A percentile compares a stretch with the other conserved stretches of the same genome.
Conservation (phyloP, 2,888 invertebrate species). For the Chloroclystis v-ata region DNA sequence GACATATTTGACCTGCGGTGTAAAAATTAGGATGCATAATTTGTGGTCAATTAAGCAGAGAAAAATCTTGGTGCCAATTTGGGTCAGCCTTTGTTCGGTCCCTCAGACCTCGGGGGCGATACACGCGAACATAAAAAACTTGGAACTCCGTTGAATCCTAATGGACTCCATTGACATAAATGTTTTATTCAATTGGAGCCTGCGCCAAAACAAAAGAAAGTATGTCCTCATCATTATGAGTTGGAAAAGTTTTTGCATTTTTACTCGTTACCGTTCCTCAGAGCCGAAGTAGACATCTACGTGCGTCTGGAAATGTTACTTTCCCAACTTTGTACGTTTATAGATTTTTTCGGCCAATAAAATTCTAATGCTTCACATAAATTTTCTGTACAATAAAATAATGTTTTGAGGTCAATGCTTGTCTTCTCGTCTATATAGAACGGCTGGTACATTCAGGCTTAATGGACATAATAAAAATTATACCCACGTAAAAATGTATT, state of each 20-base stretch:
- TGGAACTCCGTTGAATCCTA: constrained; percentile 60
- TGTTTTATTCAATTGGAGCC: constrained; percentile 73
- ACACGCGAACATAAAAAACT: constrained; percentile 53
- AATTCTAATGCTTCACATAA: constrained; percentile 8
- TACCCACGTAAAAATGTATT: no score
- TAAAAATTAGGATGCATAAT: constrained; percentile 31
- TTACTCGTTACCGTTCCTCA: constrained; percentile 56
- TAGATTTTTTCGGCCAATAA: constrained; percentile 14
- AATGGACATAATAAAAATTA: no score
- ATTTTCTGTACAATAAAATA: not conserved
- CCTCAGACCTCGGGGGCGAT: constrained; percentile 37
- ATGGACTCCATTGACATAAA: constrained; percentile 74
- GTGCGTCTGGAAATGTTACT: constrained; percentile 29
- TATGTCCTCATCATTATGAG: constrained; percentile 69
- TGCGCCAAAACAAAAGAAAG: constrained; percentile 71
- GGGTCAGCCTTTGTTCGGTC: constrained; percentile 33
- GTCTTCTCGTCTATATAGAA: no score
- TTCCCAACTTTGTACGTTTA: constrained; percentile 18
- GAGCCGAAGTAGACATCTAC: constrained; percentile 47
- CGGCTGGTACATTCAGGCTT: no score
- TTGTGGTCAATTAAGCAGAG: constrained; percentile 11
- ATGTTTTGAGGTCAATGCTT: not conserved
- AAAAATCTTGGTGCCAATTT: constrained; percentile 25
- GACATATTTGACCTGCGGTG: constrained; percentile 40
- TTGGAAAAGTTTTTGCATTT: constrained; percentile 66